phyloP scores from a whole-genome alignment of 2,888 invertebrate species.

The Leptarthrus brevirostris region DNA sequence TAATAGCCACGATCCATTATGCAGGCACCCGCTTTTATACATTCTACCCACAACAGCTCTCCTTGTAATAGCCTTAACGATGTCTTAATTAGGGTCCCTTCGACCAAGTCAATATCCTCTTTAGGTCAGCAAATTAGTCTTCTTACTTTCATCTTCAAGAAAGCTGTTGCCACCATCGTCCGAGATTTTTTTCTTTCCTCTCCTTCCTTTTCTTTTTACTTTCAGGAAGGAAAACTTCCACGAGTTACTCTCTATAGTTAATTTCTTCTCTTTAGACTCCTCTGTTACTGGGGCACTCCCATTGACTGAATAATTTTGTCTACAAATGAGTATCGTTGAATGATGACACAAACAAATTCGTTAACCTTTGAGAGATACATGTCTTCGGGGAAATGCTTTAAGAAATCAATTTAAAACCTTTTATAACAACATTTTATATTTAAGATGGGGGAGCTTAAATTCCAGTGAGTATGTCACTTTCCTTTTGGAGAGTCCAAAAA shows the following conservation, averaged over 20 bases:
- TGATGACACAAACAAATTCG: constrained; percentile 7
- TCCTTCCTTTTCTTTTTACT: not conserved
- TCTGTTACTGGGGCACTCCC: constrained; percentile 6
- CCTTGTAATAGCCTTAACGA: constrained; percentile 46
- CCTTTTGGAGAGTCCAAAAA: too few species aligned
- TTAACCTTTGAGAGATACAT: not conserved
- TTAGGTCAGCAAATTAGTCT: constrained; percentile 48
- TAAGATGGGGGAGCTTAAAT: too few species aligned
- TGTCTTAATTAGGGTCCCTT: constrained; percentile 48
- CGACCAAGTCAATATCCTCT: constrained; percentile 48
- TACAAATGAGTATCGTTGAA: constrained; percentile 10
- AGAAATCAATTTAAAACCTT: too few species aligned
- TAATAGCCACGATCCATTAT: constrained; percentile 45
- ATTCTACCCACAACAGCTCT: constrained; percentile 47
- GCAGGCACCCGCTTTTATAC: constrained; percentile 47
- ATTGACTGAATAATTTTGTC: constrained; percentile 23
- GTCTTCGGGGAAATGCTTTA: too few species aligned
- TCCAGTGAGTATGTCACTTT: too few species aligned
- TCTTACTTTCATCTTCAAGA: constrained; percentile 44
- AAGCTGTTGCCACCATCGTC: constrained; percentile 43
- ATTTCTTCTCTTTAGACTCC: not conserved
- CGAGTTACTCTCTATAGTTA: not conserved
- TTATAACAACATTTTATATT: too few species aligned
- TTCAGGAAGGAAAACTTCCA: constrained; percentile 18
- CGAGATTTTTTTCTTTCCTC: not conserved